Conservation (phyloP, 2,797 vertebrate species). For the Acrossocheilus wenchowensis region DNA sequence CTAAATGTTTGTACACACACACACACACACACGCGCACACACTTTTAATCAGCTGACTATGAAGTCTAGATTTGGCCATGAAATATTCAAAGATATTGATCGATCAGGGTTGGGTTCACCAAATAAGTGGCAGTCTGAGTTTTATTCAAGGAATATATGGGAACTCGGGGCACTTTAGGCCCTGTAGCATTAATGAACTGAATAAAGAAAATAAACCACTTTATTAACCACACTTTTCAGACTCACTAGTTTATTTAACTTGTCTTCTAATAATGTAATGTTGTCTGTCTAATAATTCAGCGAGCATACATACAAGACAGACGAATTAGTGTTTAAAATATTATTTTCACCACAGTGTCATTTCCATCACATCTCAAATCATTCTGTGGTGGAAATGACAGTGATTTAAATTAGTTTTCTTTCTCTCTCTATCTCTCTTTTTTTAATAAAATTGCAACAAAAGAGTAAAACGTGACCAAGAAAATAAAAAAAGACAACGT, state of each 20-base stretch:
- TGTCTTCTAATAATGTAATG: neutral
- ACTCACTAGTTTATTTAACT: neutral
- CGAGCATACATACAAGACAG: neutral
- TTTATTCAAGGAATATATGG: slow-evolving; percentile 4
- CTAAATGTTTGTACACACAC: slow-evolving; percentile 16
- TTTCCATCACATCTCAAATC: neutral
- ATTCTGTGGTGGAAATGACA: neutral
- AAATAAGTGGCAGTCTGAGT: neutral
- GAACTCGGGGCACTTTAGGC: neutral
- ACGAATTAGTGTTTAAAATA: neutral
- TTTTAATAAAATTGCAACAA: neutral
- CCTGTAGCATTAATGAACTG: neutral
- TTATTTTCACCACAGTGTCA: neutral
- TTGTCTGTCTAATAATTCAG: neutral
- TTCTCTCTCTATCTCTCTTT: neutral
- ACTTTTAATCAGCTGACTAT: neutral
- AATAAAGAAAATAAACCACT: neutral
- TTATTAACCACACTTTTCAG: neutral
- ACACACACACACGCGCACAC: slow-evolving; percentile 34
- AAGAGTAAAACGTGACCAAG: neutral
- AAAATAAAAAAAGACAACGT: neutral
- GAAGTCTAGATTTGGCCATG: slow-evolving; percentile 13
- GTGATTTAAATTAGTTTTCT: neutral
- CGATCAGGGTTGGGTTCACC: neutral
- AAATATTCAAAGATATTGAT: slow-evolving; percentile 26